phyloP scores from a whole-genome alignment of 2,113 vertebrate species.

The Odocoileus virginianus region DNA sequence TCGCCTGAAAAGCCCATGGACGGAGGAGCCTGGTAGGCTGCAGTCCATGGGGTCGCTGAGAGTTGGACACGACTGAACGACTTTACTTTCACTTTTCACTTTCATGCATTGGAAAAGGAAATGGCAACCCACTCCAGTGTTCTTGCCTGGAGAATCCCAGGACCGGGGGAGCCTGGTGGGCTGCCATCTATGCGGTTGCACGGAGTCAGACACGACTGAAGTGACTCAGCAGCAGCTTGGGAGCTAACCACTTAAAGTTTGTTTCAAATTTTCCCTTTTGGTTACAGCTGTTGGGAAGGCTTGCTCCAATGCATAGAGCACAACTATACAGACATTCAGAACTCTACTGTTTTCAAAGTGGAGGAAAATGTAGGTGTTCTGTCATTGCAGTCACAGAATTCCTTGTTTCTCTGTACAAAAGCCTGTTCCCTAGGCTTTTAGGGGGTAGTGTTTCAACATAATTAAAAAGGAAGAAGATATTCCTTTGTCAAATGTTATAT shows the following conservation, averaged over 20 bases:
- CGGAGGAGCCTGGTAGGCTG: neutral
- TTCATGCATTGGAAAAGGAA: neutral
- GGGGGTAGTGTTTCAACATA: neutral
- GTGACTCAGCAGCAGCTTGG: neutral
- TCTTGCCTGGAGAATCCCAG: neutral
- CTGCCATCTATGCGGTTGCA: accelerated
- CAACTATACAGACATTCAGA: neutral
- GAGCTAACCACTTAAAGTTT: neutral
- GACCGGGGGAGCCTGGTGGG: accelerated
- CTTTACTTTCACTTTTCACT: neutral
- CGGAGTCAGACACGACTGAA: accelerated
- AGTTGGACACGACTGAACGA: accelerated
- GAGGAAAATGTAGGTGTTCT: no score
- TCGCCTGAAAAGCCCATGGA: neutral
- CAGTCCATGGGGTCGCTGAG: neutral
- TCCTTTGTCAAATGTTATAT: neutral
- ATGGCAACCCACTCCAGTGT: neutral
- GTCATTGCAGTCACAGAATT: neutral
- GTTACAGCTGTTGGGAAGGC: neutral
- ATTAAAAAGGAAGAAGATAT: neutral
- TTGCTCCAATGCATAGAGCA: neutral
- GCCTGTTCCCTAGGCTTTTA: neutral
- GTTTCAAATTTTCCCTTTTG: neutral
- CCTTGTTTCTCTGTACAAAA: neutral
- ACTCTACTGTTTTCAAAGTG: neutral